Evolutionary conservation across 2,797 vertebrate species (phyloP).

Genomic region (Zalophus californianus): DNA sequence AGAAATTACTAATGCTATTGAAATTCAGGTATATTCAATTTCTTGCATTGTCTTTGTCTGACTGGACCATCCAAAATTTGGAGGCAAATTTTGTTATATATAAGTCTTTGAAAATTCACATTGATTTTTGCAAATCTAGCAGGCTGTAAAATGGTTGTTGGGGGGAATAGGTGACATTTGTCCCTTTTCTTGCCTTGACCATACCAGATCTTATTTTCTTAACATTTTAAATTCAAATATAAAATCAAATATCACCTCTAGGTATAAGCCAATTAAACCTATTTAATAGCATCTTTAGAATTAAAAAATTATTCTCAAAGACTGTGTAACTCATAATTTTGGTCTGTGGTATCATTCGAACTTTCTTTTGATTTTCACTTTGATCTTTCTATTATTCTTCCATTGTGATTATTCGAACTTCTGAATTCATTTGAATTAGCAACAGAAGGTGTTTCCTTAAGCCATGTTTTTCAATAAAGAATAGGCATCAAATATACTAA

Average conservation of each 20-base stretch:
- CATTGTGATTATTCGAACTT: slow-evolving; percentile 14
- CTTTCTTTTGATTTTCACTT: neutral
- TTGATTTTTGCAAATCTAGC: neutral
- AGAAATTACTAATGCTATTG: neutral
- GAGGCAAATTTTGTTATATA: neutral
- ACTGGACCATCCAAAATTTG: neutral
- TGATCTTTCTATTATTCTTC: neutral
- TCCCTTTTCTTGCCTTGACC: neutral
- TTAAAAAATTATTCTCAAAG: slow-evolving; percentile 6
- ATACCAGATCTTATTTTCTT: neutral
- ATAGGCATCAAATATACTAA: neutral
- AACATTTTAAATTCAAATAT: slow-evolving; percentile 35
- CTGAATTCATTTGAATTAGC: neutral
- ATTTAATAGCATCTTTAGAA: neutral
- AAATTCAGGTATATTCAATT: slow-evolving; percentile 19
- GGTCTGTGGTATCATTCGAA: neutral
- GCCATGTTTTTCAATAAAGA: neutral
- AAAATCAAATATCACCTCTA: neutral
- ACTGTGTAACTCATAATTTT: neutral
- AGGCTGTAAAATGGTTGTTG: neutral
- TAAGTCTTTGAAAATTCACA: neutral
- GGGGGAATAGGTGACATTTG: neutral
- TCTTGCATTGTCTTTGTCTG: neutral
- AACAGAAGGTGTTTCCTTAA: neutral
- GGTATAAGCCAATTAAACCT: neutral